Evolutionary conservation across 2,113 vertebrate genomes (phyloP).

Genomic region (Clinocottus analis): DNA sequence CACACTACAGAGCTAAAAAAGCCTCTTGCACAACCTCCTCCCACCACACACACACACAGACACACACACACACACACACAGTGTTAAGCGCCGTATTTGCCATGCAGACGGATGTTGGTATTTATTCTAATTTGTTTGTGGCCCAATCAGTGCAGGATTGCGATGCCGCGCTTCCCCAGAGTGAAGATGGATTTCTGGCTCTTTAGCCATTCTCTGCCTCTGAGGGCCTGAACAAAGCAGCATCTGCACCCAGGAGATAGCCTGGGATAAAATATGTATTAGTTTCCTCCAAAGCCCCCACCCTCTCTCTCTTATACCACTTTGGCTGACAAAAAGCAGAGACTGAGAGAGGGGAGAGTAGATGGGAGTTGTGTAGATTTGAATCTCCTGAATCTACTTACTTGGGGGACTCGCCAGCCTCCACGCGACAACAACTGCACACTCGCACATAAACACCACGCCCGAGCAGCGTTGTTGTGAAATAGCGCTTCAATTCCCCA

Average conservation of each 20-base stretch:
- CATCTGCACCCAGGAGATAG: conserved; percentile 75
- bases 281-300: conserved; percentile 70
- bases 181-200: conserved; percentile 69
- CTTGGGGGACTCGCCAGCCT: conserved; percentile 34
- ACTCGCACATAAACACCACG: conserved; percentile 35
- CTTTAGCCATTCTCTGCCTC: conserved; percentile 52
- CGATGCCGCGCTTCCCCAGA: conserved; percentile 47
- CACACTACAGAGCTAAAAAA: conserved; percentile 1
- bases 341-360: conserved; percentile 52
- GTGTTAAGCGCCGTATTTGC: conserved; percentile 22
- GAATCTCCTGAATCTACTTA: conserved; percentile 78
- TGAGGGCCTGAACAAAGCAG: conserved; percentile 62
- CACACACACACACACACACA: conserved; percentile 19
- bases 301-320: conserved; percentile 63
- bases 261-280: conserved; percentile 85
- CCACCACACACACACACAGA: conserved; percentile 22
- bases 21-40: conserved; percentile 1
- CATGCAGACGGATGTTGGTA: conserved; percentile 62
- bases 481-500: conserved; percentile 62
- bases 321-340: conserved; percentile 79
- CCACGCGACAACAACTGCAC: conserved; percentile 41
- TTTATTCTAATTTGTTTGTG: conserved; percentile 75
- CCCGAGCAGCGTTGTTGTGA: conserved; percentile 86
- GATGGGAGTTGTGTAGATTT: conserved; percentile 73
- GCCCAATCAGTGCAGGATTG: conserved; percentile 66